These are phyloP conservation scores for Synergus japonicus DNA, from an alignment of 2,888 invertebrate species.

Conservation along the genomic window DNA sequence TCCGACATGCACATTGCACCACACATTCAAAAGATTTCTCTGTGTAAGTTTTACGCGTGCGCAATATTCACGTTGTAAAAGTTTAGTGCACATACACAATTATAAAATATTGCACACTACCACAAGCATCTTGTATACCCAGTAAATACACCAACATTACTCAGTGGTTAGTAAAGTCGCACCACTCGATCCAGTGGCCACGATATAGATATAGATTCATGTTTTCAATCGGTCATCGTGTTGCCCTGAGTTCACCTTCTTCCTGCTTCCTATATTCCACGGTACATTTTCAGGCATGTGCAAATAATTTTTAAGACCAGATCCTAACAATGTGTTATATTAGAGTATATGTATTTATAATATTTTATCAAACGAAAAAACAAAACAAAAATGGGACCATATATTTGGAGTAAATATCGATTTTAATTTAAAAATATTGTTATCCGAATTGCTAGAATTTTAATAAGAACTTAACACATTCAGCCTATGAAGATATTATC, in stretches of 20 bases:
- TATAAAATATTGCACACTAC: neutral
- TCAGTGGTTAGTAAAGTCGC: neutral
- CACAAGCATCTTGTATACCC: neutral
- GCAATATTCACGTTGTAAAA: neutral
- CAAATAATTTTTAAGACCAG: conserved; percentile 23
- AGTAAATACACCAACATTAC: neutral
- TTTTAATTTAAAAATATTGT: neutral
- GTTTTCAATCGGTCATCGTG: neutral
- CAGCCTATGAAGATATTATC: conserved; percentile 10
- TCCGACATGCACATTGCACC: conserved; percentile 46
- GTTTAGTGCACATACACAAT: neutral
- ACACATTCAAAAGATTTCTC: conserved; percentile 48
- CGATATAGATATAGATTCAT: conserved; percentile 11
- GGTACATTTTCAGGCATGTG: conserved; percentile 34
- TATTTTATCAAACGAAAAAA: too few relatives aligned
- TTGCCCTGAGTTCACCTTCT: neutral
- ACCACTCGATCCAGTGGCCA: conserved; percentile 24
- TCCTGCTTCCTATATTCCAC: conserved; percentile 38
- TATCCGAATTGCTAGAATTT: neutral
- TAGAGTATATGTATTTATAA: too few relatives aligned
- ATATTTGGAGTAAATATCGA: neutral
- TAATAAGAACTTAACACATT: neutral
- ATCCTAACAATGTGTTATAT: neutral
- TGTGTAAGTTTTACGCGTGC: conserved; percentile 18
- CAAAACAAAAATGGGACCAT: neutral